phyloP scores from a whole-genome alignment of 2,888 invertebrate species.

The Cantharis lateralis region DNA sequence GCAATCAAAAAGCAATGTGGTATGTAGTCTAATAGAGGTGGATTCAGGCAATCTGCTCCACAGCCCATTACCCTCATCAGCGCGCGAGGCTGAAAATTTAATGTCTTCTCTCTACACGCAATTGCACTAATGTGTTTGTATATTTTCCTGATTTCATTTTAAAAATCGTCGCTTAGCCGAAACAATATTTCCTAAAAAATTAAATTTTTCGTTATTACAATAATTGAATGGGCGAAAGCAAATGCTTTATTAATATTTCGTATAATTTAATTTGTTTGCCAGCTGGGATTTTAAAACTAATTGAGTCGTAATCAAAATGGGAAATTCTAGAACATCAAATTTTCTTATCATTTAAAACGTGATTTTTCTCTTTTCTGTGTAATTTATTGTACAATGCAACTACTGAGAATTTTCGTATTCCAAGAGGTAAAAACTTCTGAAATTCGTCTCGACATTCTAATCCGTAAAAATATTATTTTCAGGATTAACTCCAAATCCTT shows the following conservation, averaged over 20 bases:
- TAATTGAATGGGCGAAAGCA: background rate
- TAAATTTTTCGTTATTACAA: conserved; percentile 1
- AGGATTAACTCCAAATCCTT: background rate
- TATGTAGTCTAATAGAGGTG: conserved; percentile 43
- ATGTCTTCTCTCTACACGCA: conserved; percentile 54
- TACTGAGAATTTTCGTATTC: background rate
- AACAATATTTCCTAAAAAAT: conserved; percentile 24
- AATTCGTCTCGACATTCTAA: background rate
- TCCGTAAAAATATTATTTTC: background rate
- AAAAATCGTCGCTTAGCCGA: conserved; percentile 30
- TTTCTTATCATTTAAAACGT: background rate
- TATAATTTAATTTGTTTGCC: background rate
- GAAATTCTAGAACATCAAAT: background rate
- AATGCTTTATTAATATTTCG: background rate
- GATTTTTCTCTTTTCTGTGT: background rate
- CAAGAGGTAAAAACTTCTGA: background rate
- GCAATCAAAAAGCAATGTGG: conserved; percentile 37
- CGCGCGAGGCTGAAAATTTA: conserved; percentile 55
- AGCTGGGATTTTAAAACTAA: background rate
- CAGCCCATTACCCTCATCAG: conserved; percentile 54
- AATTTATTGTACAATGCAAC: background rate
- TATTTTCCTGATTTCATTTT: conserved; percentile 46
- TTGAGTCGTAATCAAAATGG: background rate
- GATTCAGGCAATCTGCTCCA: conserved; percentile 53
- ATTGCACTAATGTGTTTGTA: conserved; percentile 53